Evolutionary conservation across 2,888 invertebrate species (phyloP), one percentile per base, ranked within the genome.

Genomic region (Theretra japonica): DNA sequence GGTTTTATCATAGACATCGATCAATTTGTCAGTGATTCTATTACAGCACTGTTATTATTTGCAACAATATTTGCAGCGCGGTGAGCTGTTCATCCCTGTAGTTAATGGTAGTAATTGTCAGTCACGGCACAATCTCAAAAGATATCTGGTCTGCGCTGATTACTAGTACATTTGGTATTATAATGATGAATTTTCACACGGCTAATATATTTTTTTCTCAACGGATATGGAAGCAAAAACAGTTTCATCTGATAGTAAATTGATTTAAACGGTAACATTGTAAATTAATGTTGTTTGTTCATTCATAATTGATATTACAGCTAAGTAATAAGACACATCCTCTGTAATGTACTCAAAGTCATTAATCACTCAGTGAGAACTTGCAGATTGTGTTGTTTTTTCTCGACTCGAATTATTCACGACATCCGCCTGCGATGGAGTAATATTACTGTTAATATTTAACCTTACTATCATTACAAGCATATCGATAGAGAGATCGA

Each of bases 301-400:
- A 65, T 41, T 21, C 30, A 33, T 60, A 60, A 60, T 60, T 65
- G 48, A 65, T 23, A 48, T 65, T 21, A 41, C 21, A 65, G 41
- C 65, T 17, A 65, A 65, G 33, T 65, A 65, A 65, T 65, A 41
- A 65, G 65, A 41, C 17, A 48, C 65, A 65, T 65, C 65, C 65
- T 65, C 65, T 23, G 41, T 33, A 33, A 60, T 60, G 30, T 65
- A 6, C 41, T 41, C 48, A 41, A 65, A 23, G 23, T 48, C 65
- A 65, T 65, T 41, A 65, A 48, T 65, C 65, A 33, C 28, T 59
- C 53, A 53, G 53, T 53, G 28, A 15, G 59, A 41, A 41, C 41
- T 65, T 48, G 65, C 41, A 48, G 65, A 48, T 65, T 48, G 65
- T 30, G 60, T 6, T 59, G 59, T 60, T 60, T 65, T 41, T 65